Percentiles rank a stretch among this genome's conserved stretches.
These are phyloP conservation scores for Meiosimyza platycephala DNA, from an alignment of 2,888 invertebrate species.

Conservation along the genomic window DNA sequence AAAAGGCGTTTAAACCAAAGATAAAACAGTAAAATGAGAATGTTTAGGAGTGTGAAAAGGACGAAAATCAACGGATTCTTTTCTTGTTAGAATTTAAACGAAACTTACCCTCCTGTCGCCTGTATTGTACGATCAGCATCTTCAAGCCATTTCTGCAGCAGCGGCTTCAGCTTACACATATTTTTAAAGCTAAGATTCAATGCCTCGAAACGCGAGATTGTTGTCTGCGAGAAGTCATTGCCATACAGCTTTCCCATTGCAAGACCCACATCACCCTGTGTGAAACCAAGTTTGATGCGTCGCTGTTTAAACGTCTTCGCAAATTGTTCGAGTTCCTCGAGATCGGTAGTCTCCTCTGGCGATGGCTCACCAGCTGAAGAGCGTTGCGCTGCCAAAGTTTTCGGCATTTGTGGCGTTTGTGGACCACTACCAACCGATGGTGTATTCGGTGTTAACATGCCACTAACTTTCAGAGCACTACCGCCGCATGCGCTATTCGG, in stretches of 20 bases:
- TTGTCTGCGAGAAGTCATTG: slow-evolving; percentile 99
- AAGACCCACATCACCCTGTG: slow-evolving; percentile 98
- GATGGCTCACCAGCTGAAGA: slow-evolving; percentile 78
- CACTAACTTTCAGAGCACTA: slow-evolving; percentile 63
- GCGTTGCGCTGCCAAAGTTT: slow-evolving; percentile 71
- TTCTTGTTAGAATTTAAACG: slow-evolving; percentile 18
- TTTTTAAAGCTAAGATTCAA: slow-evolving; percentile 99
- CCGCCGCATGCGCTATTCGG: slow-evolving; percentile 61
- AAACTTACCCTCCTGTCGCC: slow-evolving; percentile 73
- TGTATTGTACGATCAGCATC: slow-evolving; percentile 88
- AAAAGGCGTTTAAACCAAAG: background rate
- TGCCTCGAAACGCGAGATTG: slow-evolving; percentile 98
- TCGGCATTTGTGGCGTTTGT: slow-evolving; percentile 70
- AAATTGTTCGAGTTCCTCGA: slow-evolving; percentile 98
- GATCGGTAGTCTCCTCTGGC: slow-evolving; percentile 94
- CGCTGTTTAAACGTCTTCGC: slow-evolving; percentile 98
- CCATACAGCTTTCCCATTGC: slow-evolving; percentile 99
- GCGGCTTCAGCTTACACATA: slow-evolving; percentile 99
- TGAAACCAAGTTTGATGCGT: slow-evolving; percentile 97
- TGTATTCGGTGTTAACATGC: slow-evolving; percentile 72
- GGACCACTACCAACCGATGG: slow-evolving; percentile 66
- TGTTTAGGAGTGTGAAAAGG: too few relatives aligned
- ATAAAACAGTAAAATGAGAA: background rate
- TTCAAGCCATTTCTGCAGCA: slow-evolving; percentile 97
- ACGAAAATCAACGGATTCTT: background rate